A percentile compares a stretch with the other conserved stretches of the same genome.
Evolutionary conservation across 2,797 vertebrate species (phyloP).

Genomic region (Tauraco hartlaubi): DNA sequence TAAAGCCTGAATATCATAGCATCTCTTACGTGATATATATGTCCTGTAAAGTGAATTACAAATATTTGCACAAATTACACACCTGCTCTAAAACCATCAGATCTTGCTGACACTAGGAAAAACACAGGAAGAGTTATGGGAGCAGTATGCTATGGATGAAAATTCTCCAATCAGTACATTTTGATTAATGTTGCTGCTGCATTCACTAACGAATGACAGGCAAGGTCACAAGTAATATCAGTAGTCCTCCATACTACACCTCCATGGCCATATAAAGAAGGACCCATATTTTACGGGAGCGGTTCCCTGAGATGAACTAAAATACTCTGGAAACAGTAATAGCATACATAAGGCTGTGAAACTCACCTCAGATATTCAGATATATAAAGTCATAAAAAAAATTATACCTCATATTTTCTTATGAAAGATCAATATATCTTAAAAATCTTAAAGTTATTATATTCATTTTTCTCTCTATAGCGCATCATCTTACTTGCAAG

Average conservation of each 20-base stretch:
- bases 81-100: slow-evolving; percentile 27
- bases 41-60: neutral
- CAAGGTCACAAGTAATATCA: slow-evolving; percentile 33
- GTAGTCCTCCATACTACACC: neutral
- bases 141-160: neutral
- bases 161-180: neutral
- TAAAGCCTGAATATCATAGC: neutral
- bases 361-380: neutral
- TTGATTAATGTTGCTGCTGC: slow-evolving; percentile 25
- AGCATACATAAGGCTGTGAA: neutral
- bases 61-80: slow-evolving; percentile 46
- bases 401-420: neutral
- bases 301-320: neutral
- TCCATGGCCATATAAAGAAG: neutral
- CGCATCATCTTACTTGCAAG: neutral
- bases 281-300: neutral
- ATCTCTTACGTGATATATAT: neutral
- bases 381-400: neutral
- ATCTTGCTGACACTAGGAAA: slow-evolving; percentile 26
- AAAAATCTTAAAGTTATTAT: neutral
- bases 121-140: slow-evolving; percentile 31
- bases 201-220: slow-evolving; percentile 10
- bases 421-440: neutral
- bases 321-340: neutral
- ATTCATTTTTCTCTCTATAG: neutral